Percentiles rank a stretch among this genome's conserved stretches.
Conservation (phyloP, 2,797 vertebrate genomes). For the Salarias fasciatus region DNA sequence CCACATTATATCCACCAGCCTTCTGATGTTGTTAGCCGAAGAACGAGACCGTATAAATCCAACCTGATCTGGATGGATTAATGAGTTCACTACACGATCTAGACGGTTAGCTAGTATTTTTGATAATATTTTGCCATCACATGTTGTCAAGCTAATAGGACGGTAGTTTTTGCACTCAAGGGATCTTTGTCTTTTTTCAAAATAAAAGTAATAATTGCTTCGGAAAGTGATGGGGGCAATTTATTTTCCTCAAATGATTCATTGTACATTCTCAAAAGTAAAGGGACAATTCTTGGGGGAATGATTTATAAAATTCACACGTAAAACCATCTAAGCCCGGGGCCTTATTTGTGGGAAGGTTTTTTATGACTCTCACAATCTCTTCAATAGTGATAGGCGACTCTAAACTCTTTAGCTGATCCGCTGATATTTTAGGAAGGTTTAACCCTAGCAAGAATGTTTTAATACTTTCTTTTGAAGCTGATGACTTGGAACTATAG, state of each 20-base stretch:
- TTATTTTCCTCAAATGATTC: not conserved
- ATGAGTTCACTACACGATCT: not conserved
- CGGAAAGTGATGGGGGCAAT: not conserved
- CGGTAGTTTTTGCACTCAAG: not conserved
- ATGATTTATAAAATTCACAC: no score
- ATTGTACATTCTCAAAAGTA: no score
- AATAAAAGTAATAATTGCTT: not conserved
- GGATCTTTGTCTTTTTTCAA: constrained; percentile 4
- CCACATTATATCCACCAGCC: not conserved
- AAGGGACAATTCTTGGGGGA: no score
- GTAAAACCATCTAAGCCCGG: not conserved
- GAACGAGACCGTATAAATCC: not conserved
- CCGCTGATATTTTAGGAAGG: not conserved
- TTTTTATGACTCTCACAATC: not conserved
- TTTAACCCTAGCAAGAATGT: not conserved
- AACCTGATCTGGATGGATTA: constrained; percentile 5
- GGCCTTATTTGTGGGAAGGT: not conserved
- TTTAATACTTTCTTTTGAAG: not conserved
- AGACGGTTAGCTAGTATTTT: not conserved
- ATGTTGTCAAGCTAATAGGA: not conserved
- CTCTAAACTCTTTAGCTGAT: not conserved
- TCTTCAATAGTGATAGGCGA: not conserved
- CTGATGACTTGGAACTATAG: not conserved
- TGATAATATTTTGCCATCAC: not conserved
- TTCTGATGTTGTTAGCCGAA: not conserved